Conservation (phyloP, 2,797 vertebrate species). For the Xiphorhynchus erythropygius region DNA sequence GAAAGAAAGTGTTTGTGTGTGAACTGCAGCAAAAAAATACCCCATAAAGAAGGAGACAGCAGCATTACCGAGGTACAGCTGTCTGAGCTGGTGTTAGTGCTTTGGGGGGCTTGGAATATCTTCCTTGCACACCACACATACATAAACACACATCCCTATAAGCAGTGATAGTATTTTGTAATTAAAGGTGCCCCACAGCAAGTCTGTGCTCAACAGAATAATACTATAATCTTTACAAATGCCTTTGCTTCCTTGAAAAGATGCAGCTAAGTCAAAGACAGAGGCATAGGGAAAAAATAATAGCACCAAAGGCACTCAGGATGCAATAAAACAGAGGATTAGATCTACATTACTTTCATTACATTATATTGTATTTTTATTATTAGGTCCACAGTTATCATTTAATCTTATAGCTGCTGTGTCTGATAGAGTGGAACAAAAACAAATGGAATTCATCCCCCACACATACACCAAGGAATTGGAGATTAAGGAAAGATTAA, state of each 20-base stretch:
- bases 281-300: conserved; percentile 65
- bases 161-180: conserved; percentile 79
- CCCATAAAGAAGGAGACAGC: not conserved
- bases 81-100: not conserved
- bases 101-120: conserved; percentile 3
- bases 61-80: not conserved
- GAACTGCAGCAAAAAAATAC: not conserved
- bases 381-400: conserved; percentile 77
- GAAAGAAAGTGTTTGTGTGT: not conserved
- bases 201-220: conserved; percentile 75
- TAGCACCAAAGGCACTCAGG: conserved; percentile 77
- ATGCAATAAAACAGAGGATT: conserved; percentile 77
- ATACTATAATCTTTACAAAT: conserved; percentile 83
- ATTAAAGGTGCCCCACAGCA: conserved; percentile 87
- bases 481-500: conserved; percentile 74
- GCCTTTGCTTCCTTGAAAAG: conserved; percentile 79
- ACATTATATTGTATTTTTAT: conserved; percentile 78
- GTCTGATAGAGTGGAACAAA: conserved; percentile 77
- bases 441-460: conserved; percentile 73
- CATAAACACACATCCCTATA: not conserved
- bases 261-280: conserved; percentile 75
- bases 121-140: not conserved
- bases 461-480: conserved; percentile 49
- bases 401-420: conserved; percentile 75
- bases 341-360: conserved; percentile 76